A percentile compares a stretch with the other conserved stretches of the same genome.
phyloP scores from a whole-genome alignment of 2,888 invertebrate genomes.

The Julus scandinavius region DNA sequence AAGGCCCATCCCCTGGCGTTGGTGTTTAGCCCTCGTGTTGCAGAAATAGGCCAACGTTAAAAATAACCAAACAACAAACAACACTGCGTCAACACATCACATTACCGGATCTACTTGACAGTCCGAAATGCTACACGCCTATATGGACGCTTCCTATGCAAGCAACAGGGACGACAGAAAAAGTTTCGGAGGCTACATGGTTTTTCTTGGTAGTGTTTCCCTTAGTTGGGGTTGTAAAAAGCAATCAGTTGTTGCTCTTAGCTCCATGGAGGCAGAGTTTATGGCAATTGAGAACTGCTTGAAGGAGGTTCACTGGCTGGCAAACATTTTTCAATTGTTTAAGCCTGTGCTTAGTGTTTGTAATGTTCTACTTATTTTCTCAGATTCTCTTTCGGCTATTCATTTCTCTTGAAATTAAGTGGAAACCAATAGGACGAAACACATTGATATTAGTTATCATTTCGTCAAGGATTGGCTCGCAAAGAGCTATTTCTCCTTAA shows the following conservation, averaged over 20 bases:
- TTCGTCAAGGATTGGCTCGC: not conserved
- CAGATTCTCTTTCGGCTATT: not conserved
- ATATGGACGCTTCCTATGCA: not conserved
- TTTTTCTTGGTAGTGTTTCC: not conserved
- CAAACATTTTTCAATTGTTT: not conserved
- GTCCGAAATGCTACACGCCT: not conserved
- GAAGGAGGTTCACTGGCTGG: not conserved
- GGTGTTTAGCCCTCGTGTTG: no score
- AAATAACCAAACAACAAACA: no score
- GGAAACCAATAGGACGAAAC: not conserved
- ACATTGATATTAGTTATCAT: not conserved
- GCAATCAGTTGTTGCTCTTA: not conserved
- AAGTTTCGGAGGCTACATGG: not conserved
- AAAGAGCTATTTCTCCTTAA: not conserved
- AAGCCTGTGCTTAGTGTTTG: not conserved
- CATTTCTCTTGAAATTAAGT: not conserved
- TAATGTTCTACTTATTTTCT: not conserved
- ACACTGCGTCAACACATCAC: no score
- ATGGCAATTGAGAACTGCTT: not conserved
- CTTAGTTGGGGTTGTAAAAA: not conserved
- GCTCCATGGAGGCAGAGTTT: not conserved
- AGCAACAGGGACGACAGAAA: not conserved
- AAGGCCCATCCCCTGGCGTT: no score
- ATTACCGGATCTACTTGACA: no score
- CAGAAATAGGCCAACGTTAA: no score